These are phyloP conservation scores for Phrynocephalus forsythii DNA, from an alignment of 2,797 vertebrate species.

Conservation along the genomic window DNA sequence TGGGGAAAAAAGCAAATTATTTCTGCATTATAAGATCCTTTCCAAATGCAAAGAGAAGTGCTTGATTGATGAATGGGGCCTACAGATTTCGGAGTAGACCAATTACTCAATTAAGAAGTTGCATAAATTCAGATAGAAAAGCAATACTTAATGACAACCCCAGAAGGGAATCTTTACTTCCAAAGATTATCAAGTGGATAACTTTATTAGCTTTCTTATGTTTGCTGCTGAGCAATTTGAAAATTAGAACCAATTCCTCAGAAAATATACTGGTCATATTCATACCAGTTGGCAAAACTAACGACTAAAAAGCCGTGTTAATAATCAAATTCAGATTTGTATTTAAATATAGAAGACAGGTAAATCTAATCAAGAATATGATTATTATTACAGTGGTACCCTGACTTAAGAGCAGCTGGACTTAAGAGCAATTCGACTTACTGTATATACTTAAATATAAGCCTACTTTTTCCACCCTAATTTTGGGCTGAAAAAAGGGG, in stretches of 20 bases:
- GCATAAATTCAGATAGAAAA: constrained; percentile 18
- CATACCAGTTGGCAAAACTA: neutral
- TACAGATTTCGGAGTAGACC: neutral
- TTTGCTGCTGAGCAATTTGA: neutral
- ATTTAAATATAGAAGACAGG: constrained; percentile 6
- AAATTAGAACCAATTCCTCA: constrained; percentile 1
- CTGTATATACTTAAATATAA: too few species aligned
- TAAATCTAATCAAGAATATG: constrained; percentile 9
- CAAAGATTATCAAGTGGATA: neutral
- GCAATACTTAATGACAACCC: neutral
- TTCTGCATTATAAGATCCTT: constrained; percentile 26
- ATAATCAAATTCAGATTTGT: constrained; percentile 30
- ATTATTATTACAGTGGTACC: neutral
- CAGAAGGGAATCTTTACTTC: neutral
- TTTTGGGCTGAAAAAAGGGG: too few species aligned
- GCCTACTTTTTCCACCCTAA: too few species aligned
- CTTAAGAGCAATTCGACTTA: too few species aligned
- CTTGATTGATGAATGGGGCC: constrained; percentile 11
- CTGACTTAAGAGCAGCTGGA: too few species aligned
- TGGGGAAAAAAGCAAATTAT: constrained; percentile 38
- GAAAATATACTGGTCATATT: neutral
- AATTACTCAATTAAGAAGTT: neutral
- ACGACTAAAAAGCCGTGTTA: neutral
- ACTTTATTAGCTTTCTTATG: constrained; percentile 6
- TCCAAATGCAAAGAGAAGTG: neutral